Evolutionary conservation across 2,797 vertebrate genomes (phyloP).

Genomic region (Antennarius maculatus): DNA sequence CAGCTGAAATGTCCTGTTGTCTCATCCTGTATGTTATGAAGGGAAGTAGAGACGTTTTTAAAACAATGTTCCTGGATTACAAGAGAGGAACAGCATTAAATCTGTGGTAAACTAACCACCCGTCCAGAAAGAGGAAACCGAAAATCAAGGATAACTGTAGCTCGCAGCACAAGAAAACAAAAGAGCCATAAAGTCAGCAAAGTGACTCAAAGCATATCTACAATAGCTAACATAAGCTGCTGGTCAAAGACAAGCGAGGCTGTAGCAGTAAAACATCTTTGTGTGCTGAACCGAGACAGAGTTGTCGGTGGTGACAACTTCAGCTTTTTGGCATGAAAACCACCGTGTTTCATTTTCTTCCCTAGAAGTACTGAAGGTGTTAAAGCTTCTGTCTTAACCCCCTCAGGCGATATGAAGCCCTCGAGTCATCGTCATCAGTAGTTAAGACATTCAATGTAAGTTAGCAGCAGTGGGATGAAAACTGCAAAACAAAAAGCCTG

Average conservation of each 20-base stretch:
- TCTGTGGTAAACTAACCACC: background rate
- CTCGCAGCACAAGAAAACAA: background rate
- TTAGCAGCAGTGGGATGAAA: background rate
- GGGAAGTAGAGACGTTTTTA: background rate
- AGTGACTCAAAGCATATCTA: background rate
- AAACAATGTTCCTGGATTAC: background rate
- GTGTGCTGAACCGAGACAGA: background rate
- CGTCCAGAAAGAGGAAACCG: background rate
- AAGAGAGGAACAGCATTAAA: too few species aligned
- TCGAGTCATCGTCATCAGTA: background rate
- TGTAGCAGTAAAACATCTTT: background rate
- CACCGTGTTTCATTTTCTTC: too few species aligned
- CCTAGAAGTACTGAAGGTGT: too few species aligned
- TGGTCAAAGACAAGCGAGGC: background rate
- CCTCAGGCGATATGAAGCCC: slow-evolving; percentile 9
- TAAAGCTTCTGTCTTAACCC: slow-evolving; percentile 4
- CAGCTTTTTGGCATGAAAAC: background rate
- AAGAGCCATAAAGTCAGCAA: background rate
- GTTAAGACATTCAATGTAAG: background rate
- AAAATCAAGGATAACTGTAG: too few species aligned
- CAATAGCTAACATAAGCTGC: background rate
- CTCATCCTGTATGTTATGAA: background rate
- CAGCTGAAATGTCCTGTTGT: background rate
- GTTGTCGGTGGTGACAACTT: background rate
- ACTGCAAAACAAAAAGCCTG: slow-evolving; percentile 2